phyloP scores from a whole-genome alignment of 2,888 invertebrate genomes.

The Drosophila testacea region DNA sequence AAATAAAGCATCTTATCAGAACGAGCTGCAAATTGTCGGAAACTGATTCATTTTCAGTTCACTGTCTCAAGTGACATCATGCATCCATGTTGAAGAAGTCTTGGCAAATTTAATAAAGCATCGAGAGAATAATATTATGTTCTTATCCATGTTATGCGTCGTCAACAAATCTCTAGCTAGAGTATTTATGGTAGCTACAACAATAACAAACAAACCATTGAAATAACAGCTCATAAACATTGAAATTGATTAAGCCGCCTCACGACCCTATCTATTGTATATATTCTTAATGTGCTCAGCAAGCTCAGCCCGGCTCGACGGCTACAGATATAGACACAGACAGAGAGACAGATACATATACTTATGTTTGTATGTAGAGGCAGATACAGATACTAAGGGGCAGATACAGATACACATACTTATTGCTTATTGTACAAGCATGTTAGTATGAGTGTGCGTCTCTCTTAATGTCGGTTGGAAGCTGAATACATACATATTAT shows the following conservation, averaged over 20 bases:
- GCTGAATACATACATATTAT: slow-evolving; percentile 49
- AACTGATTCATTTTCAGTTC: slow-evolving; percentile 16
- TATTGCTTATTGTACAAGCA: slow-evolving; percentile 7
- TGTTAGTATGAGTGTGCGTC: slow-evolving; percentile 6
- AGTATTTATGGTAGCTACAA: slow-evolving; percentile 15
- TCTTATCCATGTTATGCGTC: background rate
- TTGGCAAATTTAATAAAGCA: background rate
- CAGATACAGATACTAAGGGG: slow-evolving; percentile 15
- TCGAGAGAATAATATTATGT: slow-evolving; percentile 1
- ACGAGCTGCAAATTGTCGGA: slow-evolving; percentile 12
- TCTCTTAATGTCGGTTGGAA: slow-evolving; percentile 38
- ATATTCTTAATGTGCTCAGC: slow-evolving; percentile 23
- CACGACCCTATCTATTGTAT: slow-evolving; percentile 21
- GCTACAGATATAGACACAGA: slow-evolving; percentile 2
- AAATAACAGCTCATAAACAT: slow-evolving; percentile 32
- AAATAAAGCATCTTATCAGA: slow-evolving; percentile 7
- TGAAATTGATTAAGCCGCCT: slow-evolving; percentile 39
- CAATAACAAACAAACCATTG: slow-evolving; percentile 26
- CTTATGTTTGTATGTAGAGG: too few species aligned
- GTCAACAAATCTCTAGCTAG: slow-evolving; percentile 9
- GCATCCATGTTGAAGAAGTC: slow-evolving; percentile 4
- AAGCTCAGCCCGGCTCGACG: slow-evolving; percentile 20
- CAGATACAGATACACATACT: slow-evolving; percentile 4
- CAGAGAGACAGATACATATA: slow-evolving; percentile 9
- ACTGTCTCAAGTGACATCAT: slow-evolving; percentile 24